Evolutionary conservation across 2,797 vertebrate species (phyloP).

Genomic region (Odontamblyopus rebecca): DNA sequence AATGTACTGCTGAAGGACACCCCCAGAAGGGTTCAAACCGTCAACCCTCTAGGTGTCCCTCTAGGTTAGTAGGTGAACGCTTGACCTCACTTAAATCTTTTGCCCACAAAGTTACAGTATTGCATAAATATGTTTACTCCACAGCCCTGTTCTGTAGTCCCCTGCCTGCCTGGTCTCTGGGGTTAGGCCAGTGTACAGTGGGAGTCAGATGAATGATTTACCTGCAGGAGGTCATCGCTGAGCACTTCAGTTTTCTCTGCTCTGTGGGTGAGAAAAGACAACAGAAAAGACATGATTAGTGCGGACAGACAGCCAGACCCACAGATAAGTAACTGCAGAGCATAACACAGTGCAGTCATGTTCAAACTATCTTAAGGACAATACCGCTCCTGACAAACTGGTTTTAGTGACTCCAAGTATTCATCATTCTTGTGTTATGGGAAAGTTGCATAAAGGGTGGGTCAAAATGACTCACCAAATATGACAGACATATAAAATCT

Average conservation of each 20-base stretch:
- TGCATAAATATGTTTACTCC: not conserved
- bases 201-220: constrained; percentile 72
- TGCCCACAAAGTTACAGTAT: not conserved
- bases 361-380: constrained; percentile 23
- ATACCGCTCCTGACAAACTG: constrained; percentile 24
- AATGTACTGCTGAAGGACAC: not conserved
- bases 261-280: constrained; percentile 78
- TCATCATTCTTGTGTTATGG: constrained; percentile 7
- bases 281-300: constrained; percentile 51
- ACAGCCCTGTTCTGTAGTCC: not conserved
- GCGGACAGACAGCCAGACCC: constrained; percentile 1
- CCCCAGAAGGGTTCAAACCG: not conserved
- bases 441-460: constrained; percentile 27
- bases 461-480: constrained; percentile 8
- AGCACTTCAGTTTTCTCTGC: constrained; percentile 99
- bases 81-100: no score
- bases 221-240: constrained; percentile 97
- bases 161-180: not conserved
- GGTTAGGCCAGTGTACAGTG: constrained; percentile 5
- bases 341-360: not conserved
- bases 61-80: not conserved
- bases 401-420: constrained; percentile 13
- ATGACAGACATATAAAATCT: not conserved
- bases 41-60: not conserved
- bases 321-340: constrained; percentile 12